Base-by-base conservation (phyloP, 1,140 invertebrate species). In the Zaprionus vittiger region DNA sequence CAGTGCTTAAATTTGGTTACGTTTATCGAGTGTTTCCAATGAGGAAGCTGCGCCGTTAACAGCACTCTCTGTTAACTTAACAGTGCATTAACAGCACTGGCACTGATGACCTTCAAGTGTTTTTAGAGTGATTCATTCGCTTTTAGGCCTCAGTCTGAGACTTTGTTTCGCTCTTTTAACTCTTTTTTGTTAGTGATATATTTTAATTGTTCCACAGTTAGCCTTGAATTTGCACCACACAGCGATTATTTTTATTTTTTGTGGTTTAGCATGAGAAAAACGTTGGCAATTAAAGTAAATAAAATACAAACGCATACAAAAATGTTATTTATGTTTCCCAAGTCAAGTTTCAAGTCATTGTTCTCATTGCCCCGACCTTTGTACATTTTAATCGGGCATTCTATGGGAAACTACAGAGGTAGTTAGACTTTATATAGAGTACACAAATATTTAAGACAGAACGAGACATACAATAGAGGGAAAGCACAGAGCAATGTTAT, bases 211-310 rank as follows among this genome's bases (percentile, higher is more conserved):
- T 63, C 71, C 59, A 68, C 63, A 68, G 47, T 24, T 52, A 86
- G 77, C 84, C 84, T 90, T 87, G 84, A 87, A 81, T 81, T 89
- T 72, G 84, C 81, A 80, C 77, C 60, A 67, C 77, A 89, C 70
- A 87, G 85, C n/a, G 41, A n/a, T 4, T 17, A n/a, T 17, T 17
- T 6, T 7, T 47, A 78, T 74, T 77, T 87, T 89, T 86, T 65
- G 74, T 75, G 77, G 73, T 73, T 81, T 74, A 60, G 56, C 41
- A 56, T 55, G 41, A 41, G 60, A 79, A 70, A 70, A 70, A 41
- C 69, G 67, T 74, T 84, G 73, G 81, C 75, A 87, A 87, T 87
- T 87, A 87, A 87, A 84, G 74, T 66, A 70, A 83, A 79, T 70
- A 80, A 57, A 38, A 71, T 37, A 59, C 22, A 52, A 52, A 52